Percentiles rank a stretch among this genome's conserved stretches.
phyloP scores from a whole-genome alignment of 2,113 vertebrate genomes.

The Nothoprocta pentlandii region DNA sequence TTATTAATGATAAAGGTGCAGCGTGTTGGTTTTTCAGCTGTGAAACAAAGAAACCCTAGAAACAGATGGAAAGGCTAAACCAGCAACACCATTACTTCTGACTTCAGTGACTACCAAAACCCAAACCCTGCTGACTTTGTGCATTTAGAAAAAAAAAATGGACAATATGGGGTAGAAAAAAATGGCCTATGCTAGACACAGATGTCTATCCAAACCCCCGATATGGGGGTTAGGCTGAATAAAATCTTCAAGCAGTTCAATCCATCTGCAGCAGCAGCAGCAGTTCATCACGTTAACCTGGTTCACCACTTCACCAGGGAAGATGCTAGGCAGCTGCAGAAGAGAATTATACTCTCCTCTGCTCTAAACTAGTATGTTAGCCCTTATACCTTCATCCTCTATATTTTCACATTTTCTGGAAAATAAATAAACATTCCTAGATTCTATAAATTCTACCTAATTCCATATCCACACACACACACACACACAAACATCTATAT shows the following conservation, averaged over 20 bases:
- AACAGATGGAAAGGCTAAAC: background rate
- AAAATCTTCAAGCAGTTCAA: background rate
- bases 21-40: accelerated
- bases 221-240: too few species aligned
- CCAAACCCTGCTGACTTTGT: accelerated
- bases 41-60: background rate
- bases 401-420: background rate
- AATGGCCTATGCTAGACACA: too few species aligned
- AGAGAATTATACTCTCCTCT: background rate
- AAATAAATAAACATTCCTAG: accelerated
- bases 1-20: background rate
- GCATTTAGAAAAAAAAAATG: background rate
- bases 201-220: too few species aligned
- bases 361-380: background rate
- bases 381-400: background rate
- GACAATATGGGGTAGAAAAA: background rate
- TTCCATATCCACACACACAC: background rate
- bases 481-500: accelerated
- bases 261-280: background rate
- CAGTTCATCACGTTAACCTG: background rate
- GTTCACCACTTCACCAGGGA: background rate
- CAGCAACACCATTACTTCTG: accelerated
- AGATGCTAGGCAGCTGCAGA: background rate
- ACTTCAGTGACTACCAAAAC: background rate
- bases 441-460: background rate